Percentiles rank a stretch among this genome's conserved stretches.
These are phyloP conservation scores for Peromyscus aztecus DNA, from an alignment of 2,797 vertebrate species.

Conservation along the genomic window DNA sequence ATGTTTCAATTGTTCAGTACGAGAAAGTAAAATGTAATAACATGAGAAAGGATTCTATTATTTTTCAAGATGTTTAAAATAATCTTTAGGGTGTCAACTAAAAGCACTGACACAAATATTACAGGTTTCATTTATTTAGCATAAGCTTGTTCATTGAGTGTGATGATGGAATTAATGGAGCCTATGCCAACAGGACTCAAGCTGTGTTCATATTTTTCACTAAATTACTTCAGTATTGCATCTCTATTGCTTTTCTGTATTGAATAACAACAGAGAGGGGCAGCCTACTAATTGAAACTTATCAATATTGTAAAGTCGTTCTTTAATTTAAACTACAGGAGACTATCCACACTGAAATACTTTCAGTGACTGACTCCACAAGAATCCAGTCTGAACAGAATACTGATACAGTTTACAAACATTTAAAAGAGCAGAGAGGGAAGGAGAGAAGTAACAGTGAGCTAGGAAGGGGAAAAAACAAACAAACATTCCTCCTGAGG, in stretches of 20 bases:
- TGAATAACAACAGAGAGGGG: conserved; percentile 10
- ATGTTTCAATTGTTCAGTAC: neutral
- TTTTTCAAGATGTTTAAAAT: conserved; percentile 10
- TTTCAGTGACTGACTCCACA: neutral
- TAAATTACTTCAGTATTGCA: neutral
- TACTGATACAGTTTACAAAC: neutral
- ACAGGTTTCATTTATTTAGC: conserved; percentile 50
- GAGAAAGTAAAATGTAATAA: conserved; percentile 1
- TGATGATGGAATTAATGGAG: conserved; percentile 13
- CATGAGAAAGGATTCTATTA: neutral
- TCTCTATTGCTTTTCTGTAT: conserved; percentile 38
- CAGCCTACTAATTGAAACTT: conserved; percentile 36
- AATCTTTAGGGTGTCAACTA: neutral
- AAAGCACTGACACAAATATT: conserved; percentile 51
- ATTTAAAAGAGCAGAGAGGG: neutral
- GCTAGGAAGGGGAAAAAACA: neutral
- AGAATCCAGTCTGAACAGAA: neutral
- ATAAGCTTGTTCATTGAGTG: conserved; percentile 53
- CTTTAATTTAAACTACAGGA: conserved; percentile 57
- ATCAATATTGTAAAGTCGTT: conserved; percentile 28
- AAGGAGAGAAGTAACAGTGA: neutral
- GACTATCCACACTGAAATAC: neutral
- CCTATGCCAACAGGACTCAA: neutral
- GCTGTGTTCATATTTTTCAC: conserved; percentile 47
- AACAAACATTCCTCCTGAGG: neutral